Percentiles rank a stretch among this genome's conserved stretches.
Conservation (phyloP, 64 coral and sea anemone species). For the Anthopleura sola region DNA sequence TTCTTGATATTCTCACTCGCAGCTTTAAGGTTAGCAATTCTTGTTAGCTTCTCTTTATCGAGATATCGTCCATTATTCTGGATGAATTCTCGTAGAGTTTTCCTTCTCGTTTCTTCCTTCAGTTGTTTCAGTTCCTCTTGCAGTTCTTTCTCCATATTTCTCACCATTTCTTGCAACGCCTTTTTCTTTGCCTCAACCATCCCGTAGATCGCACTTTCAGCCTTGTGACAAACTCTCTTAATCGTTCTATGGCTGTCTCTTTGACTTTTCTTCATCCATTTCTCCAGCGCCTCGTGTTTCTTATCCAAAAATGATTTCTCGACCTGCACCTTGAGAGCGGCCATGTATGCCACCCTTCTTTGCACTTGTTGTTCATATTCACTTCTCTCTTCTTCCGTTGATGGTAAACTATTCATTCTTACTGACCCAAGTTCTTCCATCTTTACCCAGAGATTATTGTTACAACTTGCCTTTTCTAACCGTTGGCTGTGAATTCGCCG, state of each 20-base stretch:
- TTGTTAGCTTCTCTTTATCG: not conserved
- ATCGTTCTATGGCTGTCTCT: slow-evolving; percentile 16
- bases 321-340: slow-evolving; percentile 22
- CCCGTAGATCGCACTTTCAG: slow-evolving; percentile 7
- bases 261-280: slow-evolving; percentile 35
- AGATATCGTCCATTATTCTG: not conserved
- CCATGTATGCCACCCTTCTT: slow-evolving; percentile 29
- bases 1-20: not conserved
- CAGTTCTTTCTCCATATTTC: not conserved
- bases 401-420: not conserved
- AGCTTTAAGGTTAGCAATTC: not conserved
- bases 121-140: slow-evolving; percentile 3
- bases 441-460: not conserved
- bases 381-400: not conserved
- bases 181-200: not conserved
- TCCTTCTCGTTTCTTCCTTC: not conserved
- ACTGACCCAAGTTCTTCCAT: not conserved
- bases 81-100: slow-evolving; percentile 2
- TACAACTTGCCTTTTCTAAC: not conserved
- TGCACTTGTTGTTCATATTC: slow-evolving; percentile 18
- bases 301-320: slow-evolving; percentile 43
- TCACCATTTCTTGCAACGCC: not conserved
- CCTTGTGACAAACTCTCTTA: slow-evolving; percentile 22
- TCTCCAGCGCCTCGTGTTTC: slow-evolving; percentile 24
- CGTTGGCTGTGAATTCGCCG: not conserved